phyloP scores from a whole-genome alignment of 2,888 invertebrate species.

The Andrena haemorrhoa region DNA sequence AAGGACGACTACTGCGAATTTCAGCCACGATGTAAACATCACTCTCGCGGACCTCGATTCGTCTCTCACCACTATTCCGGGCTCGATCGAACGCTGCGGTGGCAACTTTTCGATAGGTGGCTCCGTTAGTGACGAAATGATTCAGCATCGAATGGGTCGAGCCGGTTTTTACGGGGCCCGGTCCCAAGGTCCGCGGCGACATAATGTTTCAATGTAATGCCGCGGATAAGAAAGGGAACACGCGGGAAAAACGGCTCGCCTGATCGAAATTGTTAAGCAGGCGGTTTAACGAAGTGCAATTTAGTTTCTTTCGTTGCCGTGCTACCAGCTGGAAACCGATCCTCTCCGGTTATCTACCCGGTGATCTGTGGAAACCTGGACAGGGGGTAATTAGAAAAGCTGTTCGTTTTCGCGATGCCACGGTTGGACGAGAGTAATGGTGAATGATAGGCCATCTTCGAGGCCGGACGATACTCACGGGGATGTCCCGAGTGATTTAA shows the following conservation, averaged over 20 bases:
- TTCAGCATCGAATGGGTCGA: slow-evolving; percentile 44
- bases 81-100: slow-evolving; percentile 11
- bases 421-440: slow-evolving; percentile 23
- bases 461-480: slow-evolving; percentile 26
- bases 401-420: slow-evolving; percentile 38
- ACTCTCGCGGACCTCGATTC: slow-evolving; percentile 3
- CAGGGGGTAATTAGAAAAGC: slow-evolving; percentile 49
- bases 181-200: slow-evolving; percentile 36
- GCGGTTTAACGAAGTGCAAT: slow-evolving; percentile 52
- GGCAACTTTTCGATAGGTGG: slow-evolving; percentile 48
- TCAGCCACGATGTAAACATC: slow-evolving; percentile 14
- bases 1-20: background rate
- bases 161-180: slow-evolving; percentile 42
- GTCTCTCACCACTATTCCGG: slow-evolving; percentile 15
- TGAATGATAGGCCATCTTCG: slow-evolving; percentile 34
- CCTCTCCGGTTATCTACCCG: slow-evolving; percentile 30
- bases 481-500: slow-evolving; percentile 46
- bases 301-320: slow-evolving; percentile 46
- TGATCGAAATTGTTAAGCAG: slow-evolving; percentile 55
- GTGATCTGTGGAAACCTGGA: slow-evolving; percentile 46
- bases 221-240: slow-evolving; percentile 41
- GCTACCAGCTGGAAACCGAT: slow-evolving; percentile 48
- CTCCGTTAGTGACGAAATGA: slow-evolving; percentile 60
- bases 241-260: slow-evolving; percentile 35
- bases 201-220: slow-evolving; percentile 56